A percentile compares a stretch with the other conserved stretches of the same genome.
Evolutionary conservation across 2,888 invertebrate species (phyloP).

Genomic region (Smittia aterrima): DNA sequence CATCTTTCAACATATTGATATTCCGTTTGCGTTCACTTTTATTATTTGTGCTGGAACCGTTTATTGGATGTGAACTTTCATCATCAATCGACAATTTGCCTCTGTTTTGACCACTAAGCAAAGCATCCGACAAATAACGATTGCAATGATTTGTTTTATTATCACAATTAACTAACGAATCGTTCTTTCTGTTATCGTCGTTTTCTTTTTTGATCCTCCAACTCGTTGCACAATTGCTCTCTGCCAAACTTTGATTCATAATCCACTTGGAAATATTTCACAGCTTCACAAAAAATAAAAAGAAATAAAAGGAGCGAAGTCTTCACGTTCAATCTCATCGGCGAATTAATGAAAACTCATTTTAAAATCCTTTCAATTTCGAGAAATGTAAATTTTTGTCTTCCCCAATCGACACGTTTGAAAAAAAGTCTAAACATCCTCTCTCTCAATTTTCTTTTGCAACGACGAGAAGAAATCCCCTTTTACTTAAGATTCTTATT

Average conservation of each 20-base stretch:
- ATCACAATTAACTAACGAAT: conserved; percentile 36
- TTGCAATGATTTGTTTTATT: conserved; percentile 40
- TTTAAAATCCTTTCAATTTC: background rate
- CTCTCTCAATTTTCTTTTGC: background rate
- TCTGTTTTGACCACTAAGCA: conserved; percentile 28
- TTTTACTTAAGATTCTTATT: background rate
- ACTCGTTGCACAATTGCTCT: no score
- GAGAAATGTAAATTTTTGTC: background rate
- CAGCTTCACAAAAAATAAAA: no score
- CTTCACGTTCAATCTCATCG: background rate
- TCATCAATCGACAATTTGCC: conserved; percentile 37
- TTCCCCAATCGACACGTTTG: background rate
- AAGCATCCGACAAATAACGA: conserved; percentile 31
- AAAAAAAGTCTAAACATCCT: background rate
- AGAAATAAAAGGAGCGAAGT: no score
- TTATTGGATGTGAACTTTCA: conserved; percentile 41
- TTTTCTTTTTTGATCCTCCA: no score
- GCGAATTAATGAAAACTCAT: background rate
- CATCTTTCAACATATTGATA: conserved; percentile 34
- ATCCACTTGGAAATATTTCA: no score
- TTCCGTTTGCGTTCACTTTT: conserved; percentile 41
- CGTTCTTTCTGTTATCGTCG: background rate
- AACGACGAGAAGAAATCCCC: background rate
- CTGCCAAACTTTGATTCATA: no score
- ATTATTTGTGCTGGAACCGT: conserved; percentile 38